phyloP scores from a whole-genome alignment of 2,113 vertebrate genomes.

The Pachyramphus minor region DNA sequence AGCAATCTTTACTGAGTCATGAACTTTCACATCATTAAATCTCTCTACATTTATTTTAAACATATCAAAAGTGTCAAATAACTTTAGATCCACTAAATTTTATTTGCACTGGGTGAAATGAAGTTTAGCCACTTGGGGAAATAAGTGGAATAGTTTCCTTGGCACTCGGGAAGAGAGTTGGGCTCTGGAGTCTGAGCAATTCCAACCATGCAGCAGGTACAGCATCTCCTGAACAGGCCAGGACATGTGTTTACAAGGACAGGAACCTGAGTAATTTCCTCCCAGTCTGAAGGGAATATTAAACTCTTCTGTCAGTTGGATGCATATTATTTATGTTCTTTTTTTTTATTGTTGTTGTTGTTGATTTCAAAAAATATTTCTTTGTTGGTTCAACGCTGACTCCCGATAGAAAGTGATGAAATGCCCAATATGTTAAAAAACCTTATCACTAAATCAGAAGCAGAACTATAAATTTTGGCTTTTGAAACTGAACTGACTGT shows the following conservation, averaged over 20 bases:
- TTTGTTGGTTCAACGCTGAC: conserved; percentile 74
- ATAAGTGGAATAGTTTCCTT: not conserved
- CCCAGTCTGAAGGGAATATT: conserved; percentile 66
- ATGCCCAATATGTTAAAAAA: conserved; percentile 78
- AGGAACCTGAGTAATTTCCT: conserved; percentile 63
- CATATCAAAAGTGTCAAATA: conserved; percentile 67
- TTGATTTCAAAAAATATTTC: conserved; percentile 68
- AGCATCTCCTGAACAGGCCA: not conserved
- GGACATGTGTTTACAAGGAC: conserved; percentile 59
- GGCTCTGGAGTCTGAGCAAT: not conserved
- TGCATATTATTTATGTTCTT: conserved; percentile 70
- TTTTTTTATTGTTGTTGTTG: conserved; percentile 68
- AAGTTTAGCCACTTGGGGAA: conserved; percentile 8
- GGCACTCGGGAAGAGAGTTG: not conserved
- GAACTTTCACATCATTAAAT: conserved; percentile 74
- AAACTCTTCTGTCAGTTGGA: conserved; percentile 70
- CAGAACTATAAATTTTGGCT: conserved; percentile 76
- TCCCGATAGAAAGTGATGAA: conserved; percentile 75
- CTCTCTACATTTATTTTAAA: conserved; percentile 68
- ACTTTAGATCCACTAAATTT: conserved; percentile 63
- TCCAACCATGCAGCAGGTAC: not conserved
- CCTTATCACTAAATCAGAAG: conserved; percentile 78
- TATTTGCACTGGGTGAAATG: conserved; percentile 57
- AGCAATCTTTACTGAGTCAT: conserved; percentile 71
- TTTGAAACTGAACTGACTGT: conserved; percentile 79